Evolutionary conservation across 1,140 invertebrate species (phyloP), one percentile per base, ranked within the genome.

Genomic region (Musca domestica): DNA sequence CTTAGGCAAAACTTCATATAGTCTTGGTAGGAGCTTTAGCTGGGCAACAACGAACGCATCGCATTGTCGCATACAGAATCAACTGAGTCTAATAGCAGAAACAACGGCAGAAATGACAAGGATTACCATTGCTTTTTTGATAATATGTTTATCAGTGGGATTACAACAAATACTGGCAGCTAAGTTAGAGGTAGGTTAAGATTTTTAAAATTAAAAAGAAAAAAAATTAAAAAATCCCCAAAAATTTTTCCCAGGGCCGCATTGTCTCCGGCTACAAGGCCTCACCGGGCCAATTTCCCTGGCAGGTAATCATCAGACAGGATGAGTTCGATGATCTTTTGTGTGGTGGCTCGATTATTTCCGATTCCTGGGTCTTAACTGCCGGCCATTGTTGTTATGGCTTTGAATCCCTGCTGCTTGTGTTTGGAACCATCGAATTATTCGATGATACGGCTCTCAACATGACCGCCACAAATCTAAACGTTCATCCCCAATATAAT

Each of bases 271-370:
- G 78, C 3, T 51, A 27, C 9, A 22, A 70, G 0, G 78, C 77
- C 0, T 5, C 23, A 1, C 9, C 19, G 0, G 76, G 73, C 0
- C 75, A 80, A 67, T 76, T 81, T 49, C 78, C 78, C 1, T 81
- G 78, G 78, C 78, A 81, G 54, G 78, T 81, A 19, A 76, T 81
- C 34, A 22, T 81, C 1, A 80, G 76, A 56, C 69, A 71, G 0
- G 74, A 76, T 66, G 73, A 73, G 22, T 69, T 68, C 54, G 75
- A 78, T 19, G 73, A 74, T 69, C 15, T 80, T 15, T 63, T 75
- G 2, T 90, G 88, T 74, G 87, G 88, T 14, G 87, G 83, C 12
- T 85, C 86, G 5, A 80, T 89, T 17, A 85, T 89, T 67, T 85
- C 83, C 3, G 51, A 68, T 25, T 73, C 69, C 23, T 87, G 84